Percentiles rank a stretch among this genome's conserved stretches.
These are phyloP conservation scores for Dexiosoma caninum DNA, from an alignment of 2,888 invertebrate genomes.

Conservation along the genomic window DNA sequence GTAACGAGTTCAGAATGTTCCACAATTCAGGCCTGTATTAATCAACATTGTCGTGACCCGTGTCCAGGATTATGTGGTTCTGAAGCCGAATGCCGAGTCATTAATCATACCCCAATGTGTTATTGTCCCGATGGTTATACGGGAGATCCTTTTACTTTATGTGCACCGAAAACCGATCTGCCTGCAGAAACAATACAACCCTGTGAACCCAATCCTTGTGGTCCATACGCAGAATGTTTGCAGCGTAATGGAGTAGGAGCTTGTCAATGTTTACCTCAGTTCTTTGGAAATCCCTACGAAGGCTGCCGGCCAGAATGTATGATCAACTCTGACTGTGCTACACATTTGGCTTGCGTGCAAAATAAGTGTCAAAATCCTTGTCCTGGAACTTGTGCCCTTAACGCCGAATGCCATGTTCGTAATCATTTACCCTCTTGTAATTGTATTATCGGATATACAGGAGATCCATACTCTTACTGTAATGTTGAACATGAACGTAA, in stretches of 20 bases:
- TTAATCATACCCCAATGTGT: constrained; percentile 82
- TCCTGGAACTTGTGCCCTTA: constrained; percentile 86
- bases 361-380: constrained; percentile 88
- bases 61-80: constrained; percentile 84
- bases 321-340: constrained; percentile 85
- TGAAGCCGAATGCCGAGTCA: constrained; percentile 80
- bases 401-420: constrained; percentile 86
- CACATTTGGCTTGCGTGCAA: constrained; percentile 83
- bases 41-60: constrained; percentile 85
- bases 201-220: constrained; percentile 87
- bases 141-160: constrained; percentile 80
- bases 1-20: constrained; percentile 88
- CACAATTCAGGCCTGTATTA: constrained; percentile 85
- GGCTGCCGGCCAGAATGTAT: constrained; percentile 87
- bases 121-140: constrained; percentile 79
- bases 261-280: constrained; percentile 85
- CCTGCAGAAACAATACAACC: constrained; percentile 77
- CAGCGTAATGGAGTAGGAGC: constrained; percentile 82
- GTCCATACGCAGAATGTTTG: constrained; percentile 85
- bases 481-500: constrained; percentile 78
- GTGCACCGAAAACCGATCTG: constrained; percentile 66
- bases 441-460: constrained; percentile 84
- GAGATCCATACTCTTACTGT: constrained; percentile 86
- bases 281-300: constrained; percentile 87
- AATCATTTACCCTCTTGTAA: constrained; percentile 84